phyloP scores from a whole-genome alignment of 2,888 invertebrate genomes.

The Synanthedon tipuliformis region DNA sequence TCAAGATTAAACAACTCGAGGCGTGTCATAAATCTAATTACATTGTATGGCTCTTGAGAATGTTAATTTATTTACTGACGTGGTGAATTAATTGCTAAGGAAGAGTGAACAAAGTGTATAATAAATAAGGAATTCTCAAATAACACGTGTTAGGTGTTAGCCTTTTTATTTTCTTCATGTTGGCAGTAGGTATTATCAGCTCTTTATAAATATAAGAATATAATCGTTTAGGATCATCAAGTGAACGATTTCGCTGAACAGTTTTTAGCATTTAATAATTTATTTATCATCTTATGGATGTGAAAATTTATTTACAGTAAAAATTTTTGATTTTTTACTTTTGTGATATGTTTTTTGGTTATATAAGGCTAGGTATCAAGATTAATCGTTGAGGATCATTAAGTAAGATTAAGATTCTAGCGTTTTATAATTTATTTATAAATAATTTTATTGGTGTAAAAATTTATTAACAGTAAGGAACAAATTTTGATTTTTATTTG shows the following conservation, averaged over 20 bases:
- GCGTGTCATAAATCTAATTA: slow-evolving; percentile 28
- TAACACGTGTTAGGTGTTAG: slow-evolving; percentile 39
- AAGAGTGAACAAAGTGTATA: slow-evolving; percentile 51
- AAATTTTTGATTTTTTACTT: neutral
- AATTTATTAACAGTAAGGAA: slow-evolving; percentile 19
- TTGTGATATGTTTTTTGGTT: too few relatives aligned
- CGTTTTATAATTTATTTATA: slow-evolving; percentile 28
- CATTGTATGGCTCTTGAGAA: slow-evolving; percentile 51
- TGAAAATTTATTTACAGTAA: slow-evolving; percentile 25
- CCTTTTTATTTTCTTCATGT: slow-evolving; percentile 33
- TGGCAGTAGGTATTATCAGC: slow-evolving; percentile 29
- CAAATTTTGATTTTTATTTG: neutral
- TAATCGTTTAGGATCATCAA: slow-evolving; percentile 50
- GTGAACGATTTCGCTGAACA: slow-evolving; percentile 41
- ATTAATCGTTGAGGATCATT: slow-evolving; percentile 51
- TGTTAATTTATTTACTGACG: slow-evolving; percentile 52
- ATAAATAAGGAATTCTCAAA: slow-evolving; percentile 48
- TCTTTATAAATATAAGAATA: slow-evolving; percentile 32
- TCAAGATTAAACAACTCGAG: slow-evolving; percentile 11
- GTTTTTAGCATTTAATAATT: slow-evolving; percentile 44
- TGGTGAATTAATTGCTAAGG: slow-evolving; percentile 58
- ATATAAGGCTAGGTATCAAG: too few relatives aligned
- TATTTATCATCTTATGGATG: slow-evolving; percentile 40
- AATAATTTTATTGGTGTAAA: slow-evolving; percentile 47
- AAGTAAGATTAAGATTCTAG: slow-evolving; percentile 36